A percentile compares a stretch with the other conserved stretches of the same genome.
Conservation (phyloP, 2,797 vertebrate species). For the Emydoidea blandingii region DNA sequence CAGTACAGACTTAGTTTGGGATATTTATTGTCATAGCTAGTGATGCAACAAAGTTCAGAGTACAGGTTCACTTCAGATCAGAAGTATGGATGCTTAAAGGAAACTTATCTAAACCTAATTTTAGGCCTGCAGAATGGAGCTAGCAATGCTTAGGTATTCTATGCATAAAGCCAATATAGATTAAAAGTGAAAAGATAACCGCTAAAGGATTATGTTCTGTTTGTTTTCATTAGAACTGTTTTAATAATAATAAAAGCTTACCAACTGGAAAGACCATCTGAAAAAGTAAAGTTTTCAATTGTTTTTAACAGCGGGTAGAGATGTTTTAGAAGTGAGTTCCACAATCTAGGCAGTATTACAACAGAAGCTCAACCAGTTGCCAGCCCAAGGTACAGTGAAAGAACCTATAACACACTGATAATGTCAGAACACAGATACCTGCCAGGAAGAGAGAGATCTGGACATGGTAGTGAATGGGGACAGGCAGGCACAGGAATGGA, state of each 20-base stretch:
- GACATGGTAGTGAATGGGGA: no score
- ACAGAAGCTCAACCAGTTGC: neutral
- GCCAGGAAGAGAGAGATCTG: no score
- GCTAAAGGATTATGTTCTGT: neutral
- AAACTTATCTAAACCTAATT: neutral
- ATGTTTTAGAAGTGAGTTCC: slow-evolving; percentile 11
- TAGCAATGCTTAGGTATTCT: neutral
- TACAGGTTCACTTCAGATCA: neutral
- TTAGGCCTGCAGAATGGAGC: neutral
- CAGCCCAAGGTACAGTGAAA: neutral
- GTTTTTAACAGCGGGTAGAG: neutral
- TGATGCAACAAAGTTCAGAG: neutral
- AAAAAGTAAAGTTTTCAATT: neutral
- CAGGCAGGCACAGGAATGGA: no score
- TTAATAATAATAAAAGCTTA: neutral
- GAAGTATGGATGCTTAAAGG: neutral
- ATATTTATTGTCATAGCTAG: neutral
- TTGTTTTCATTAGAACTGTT: neutral
- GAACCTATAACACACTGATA: neutral
- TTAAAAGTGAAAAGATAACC: neutral
- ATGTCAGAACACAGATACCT: neutral
- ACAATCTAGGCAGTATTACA: slow-evolving; percentile 29
- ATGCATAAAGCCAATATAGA: neutral
- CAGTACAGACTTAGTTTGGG: neutral
- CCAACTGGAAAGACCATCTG: neutral